Evolutionary conservation across 53 echinoderm and acorn worm genomes (phyloP), one percentile per base, ranked within the genome.

Genomic region (Pentamera pediparva): DNA sequence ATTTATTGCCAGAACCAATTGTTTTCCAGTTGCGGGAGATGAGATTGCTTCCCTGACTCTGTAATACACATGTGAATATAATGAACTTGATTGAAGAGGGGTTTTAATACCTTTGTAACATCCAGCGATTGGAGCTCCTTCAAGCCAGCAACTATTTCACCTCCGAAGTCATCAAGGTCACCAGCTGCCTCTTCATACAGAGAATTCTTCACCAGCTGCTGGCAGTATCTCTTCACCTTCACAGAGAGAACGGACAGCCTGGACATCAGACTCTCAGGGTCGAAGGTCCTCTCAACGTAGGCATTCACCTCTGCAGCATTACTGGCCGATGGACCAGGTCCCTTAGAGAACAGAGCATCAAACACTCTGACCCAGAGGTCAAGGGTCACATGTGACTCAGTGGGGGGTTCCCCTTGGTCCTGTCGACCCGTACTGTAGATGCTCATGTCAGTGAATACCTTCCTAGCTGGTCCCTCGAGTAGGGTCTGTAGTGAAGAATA

Each of bases 91-190:
- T 25, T 15, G 17, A 57, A 57, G 10, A 25, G 32, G 29, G n/a
- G n/a, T n/a, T n/a, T n/a, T n/a, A n/a, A 31, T 26, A 95, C 95
- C 85, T 96, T 96, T 35, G 96, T 80, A 19, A 96, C 83, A 40
- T 96, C 96, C 1, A 96, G 78, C 8, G 64, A 48, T 43, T 96
- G 91, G 38, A 96, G 80, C 39, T 88, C 85, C 38, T 83, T 79
- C 38, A 96, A 69, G 5, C 79, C 73, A 4, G 76, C 77, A 31
- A 96, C 62, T 37, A 96, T 77, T 61, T 93, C 89, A 51, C 88
- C 85, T 50, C 29, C 52, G 74, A 85, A 96, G 34, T 88, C 91
- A 35, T 92, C 96, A 39, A 96, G 50, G 10, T 76, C 76, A 4
- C 21, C 54, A 13, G 74, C 65, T 37, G 84, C 50, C 8, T 49